phyloP scores from a whole-genome alignment of 1,140 invertebrate genomes.

The Zophobas morio region DNA sequence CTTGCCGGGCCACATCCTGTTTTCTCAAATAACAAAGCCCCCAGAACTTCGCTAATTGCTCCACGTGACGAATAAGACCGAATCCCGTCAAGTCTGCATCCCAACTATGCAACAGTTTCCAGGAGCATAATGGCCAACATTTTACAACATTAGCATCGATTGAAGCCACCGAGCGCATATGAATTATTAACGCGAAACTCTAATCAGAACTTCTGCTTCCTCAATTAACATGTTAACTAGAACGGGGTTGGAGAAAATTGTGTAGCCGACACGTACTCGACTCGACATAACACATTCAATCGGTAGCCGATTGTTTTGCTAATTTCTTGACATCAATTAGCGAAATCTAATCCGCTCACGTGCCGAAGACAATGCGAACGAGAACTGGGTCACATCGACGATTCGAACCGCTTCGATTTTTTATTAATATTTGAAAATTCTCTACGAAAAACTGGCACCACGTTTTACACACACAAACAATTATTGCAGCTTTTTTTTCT shows the following conservation, averaged over 20 bases:
- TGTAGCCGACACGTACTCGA: slow-evolving; percentile 7
- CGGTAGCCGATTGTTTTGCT: slow-evolving; percentile 17
- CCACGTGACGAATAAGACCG: neutral
- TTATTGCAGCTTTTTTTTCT: too few relatives aligned
- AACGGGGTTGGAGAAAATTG: slow-evolving; percentile 13
- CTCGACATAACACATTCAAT: slow-evolving; percentile 21
- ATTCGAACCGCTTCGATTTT: too few relatives aligned
- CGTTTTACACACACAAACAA: too few relatives aligned
- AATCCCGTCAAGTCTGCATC: neutral
- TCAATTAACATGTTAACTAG: slow-evolving; percentile 31
- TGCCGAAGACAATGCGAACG: neutral
- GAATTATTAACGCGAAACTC: slow-evolving; percentile 35
- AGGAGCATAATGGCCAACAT: slow-evolving; percentile 4
- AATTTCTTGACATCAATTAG: slow-evolving; percentile 21
- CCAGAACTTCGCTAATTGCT: neutral
- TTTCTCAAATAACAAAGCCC: neutral
- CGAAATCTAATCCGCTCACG: neutral
- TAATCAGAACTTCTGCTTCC: slow-evolving; percentile 34
- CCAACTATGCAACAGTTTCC: slow-evolving; percentile 11
- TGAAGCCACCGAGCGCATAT: slow-evolving; percentile 11
- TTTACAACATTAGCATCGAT: slow-evolving; percentile 9
- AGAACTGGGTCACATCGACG: too few relatives aligned
- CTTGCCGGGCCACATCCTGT: too few relatives aligned
- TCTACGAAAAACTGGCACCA: too few relatives aligned
- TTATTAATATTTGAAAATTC: too few relatives aligned